phyloP scores from a whole-genome alignment of 2,888 invertebrate species.

The Dioctria linearis region DNA sequence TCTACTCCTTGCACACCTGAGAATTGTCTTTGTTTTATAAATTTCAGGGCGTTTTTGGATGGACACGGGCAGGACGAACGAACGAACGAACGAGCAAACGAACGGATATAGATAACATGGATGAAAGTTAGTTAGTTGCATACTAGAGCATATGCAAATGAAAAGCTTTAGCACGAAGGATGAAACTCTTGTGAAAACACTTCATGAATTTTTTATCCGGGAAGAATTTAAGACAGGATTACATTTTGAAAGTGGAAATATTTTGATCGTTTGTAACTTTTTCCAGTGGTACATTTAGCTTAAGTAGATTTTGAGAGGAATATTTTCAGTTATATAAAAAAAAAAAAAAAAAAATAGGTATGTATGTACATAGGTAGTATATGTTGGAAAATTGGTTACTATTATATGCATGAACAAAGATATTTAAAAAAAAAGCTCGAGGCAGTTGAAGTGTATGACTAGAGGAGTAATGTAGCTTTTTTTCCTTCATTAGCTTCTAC shows the following conservation, averaged over 20 bases:
- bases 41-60: background rate
- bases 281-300: background rate
- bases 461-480: no score
- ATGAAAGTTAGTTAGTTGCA: no score
- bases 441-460: no score
- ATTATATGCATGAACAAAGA: no score
- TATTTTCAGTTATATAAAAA: background rate
- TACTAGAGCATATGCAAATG: background rate
- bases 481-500: no score
- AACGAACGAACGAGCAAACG: background rate
- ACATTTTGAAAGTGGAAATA: background rate
- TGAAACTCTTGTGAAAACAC: constrained; percentile 17
- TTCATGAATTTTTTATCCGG: constrained; percentile 37
- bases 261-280: background rate
- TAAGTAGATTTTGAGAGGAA: background rate
- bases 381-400: no score
- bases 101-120: no score
- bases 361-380: no score
- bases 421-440: no score
- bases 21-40: constrained; percentile 15
- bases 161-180: background rate
- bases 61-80: background rate
- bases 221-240: constrained; percentile 28
- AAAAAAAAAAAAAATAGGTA: no score
- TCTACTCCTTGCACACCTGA: background rate